phyloP scores from a whole-genome alignment of 53 echinoderm and acorn worm species.

The Glandiceps talaboti region DNA sequence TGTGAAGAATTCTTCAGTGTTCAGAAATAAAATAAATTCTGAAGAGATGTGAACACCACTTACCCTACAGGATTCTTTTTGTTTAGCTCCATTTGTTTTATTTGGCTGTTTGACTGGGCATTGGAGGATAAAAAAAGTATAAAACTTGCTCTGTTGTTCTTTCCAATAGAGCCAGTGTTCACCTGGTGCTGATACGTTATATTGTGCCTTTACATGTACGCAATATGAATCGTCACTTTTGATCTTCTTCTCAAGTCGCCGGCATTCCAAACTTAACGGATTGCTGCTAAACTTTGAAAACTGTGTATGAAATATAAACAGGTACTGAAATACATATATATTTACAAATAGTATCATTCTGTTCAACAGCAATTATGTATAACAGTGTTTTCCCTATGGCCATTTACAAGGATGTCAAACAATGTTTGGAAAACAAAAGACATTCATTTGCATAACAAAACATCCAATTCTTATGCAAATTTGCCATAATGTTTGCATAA shows the following conservation, averaged over 20 bases:
- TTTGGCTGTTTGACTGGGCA: not conserved
- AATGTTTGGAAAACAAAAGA: too few species aligned
- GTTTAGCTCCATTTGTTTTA: not conserved
- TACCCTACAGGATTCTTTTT: not conserved
- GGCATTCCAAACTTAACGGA: not conserved
- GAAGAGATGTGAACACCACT: not conserved
- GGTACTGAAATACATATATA: too few species aligned
- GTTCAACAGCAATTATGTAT: too few species aligned
- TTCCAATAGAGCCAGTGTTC: not conserved
- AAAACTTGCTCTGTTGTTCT: not conserved
- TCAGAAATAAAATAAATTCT: too few species aligned
- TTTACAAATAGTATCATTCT: too few species aligned
- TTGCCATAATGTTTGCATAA: too few species aligned
- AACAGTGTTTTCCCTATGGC: too few species aligned
- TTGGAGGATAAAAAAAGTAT: not conserved
- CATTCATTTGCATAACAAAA: too few species aligned
- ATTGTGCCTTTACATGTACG: not conserved
- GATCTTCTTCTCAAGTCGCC: not conserved
- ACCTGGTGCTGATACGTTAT: not conserved
- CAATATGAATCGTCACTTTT: not conserved
- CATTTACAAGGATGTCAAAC: too few species aligned
- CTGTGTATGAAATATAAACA: not conserved
- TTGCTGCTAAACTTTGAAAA: not conserved
- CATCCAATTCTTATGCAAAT: too few species aligned
- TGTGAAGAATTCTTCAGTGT: too few species aligned